Conservation (phyloP, 2,113 vertebrate species). For the Phaetusa simplex region DNA sequence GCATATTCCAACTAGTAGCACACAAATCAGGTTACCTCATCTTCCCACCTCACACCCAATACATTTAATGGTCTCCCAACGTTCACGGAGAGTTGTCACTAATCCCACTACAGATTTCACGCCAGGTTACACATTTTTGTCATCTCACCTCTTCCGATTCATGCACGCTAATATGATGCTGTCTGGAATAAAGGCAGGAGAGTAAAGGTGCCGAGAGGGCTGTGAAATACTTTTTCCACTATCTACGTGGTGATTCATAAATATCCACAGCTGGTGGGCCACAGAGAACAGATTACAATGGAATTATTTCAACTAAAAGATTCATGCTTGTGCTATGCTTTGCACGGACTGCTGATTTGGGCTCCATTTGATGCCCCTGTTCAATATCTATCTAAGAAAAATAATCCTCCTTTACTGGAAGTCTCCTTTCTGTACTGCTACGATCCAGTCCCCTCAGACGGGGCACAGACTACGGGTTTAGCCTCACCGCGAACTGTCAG, state of each 20-base stretch:
- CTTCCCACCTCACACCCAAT: neutral
- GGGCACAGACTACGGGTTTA: neutral
- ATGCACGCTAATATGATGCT: neutral
- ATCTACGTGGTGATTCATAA: neutral
- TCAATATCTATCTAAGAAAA: neutral
- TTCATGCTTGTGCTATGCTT: neutral
- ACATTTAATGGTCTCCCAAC: neutral
- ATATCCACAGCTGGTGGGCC: neutral
- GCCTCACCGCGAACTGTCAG: neutral
- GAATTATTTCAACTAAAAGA: neutral
- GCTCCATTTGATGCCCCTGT: neutral
- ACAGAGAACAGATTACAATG: neutral
- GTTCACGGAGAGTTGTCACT: neutral
- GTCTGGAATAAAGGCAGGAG: neutral
- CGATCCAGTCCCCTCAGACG: neutral
- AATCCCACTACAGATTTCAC: neutral
- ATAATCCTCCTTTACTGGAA: neutral
- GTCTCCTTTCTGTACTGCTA: fast-evolving
- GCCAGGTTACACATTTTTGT: neutral
- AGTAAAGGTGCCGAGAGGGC: neutral
- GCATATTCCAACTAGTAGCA: neutral
- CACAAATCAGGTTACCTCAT: neutral
- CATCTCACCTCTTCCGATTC: neutral
- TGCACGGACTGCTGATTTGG: neutral
- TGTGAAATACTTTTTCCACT: neutral